Percentiles rank a stretch among this genome's conserved stretches.
phyloP scores from a whole-genome alignment of 35 echinoderm and acorn worm genomes.

The Ophioderma brevispina region DNA sequence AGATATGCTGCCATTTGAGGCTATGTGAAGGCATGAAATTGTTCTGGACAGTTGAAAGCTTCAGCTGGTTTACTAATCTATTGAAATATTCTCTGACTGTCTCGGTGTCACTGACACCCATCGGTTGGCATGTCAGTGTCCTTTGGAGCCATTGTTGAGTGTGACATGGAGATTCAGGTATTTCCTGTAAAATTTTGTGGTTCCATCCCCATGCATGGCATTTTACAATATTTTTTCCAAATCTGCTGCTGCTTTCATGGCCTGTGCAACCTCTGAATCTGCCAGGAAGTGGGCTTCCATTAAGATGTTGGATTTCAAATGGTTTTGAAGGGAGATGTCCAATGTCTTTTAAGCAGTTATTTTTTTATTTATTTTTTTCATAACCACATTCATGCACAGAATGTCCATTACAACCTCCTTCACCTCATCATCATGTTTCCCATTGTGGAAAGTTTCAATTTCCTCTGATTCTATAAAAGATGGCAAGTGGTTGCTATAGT shows the following conservation, averaged over 20 bases:
- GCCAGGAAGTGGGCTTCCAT: constrained; percentile 48
- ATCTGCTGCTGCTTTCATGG: neutral
- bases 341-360: neutral
- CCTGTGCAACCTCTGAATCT: constrained; percentile 30
- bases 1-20: too few species aligned
- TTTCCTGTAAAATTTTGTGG: constrained; percentile 57
- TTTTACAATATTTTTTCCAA: constrained; percentile 23
- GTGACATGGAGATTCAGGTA: constrained; percentile 70
- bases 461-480: constrained; percentile 28
- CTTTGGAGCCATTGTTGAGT: constrained; percentile 34
- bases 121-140: constrained; percentile 11
- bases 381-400: constrained; percentile 29
- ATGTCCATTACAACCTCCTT: constrained; percentile 30
- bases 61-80: constrained; percentile 8
- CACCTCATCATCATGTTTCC: constrained; percentile 26
- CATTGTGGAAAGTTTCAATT: constrained; percentile 28
- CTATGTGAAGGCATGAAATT: neutral
- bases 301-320: neutral
- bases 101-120: constrained; percentile 15
- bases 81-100: neutral
- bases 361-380: constrained; percentile 28
- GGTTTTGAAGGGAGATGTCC: neutral
- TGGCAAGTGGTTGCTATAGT: constrained; percentile 26
- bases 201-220: constrained; percentile 64
- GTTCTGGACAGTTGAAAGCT: neutral